Conservation (phyloP, 2,888 invertebrate species). For the Aphodius granarius region DNA sequence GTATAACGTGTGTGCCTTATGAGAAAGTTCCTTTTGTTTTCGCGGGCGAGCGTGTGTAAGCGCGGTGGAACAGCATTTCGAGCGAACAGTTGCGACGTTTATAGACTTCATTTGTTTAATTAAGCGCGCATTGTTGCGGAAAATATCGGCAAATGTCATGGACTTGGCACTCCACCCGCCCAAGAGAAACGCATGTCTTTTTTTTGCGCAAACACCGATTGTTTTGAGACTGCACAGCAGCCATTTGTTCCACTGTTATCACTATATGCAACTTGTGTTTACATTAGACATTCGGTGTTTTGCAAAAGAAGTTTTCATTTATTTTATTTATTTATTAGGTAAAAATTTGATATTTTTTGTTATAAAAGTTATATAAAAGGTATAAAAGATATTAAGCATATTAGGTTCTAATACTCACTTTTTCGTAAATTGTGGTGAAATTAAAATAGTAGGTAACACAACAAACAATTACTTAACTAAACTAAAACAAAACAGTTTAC, state of each 20-base stretch:
- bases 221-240: too few species aligned
- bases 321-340: too few species aligned
- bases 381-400: too few species aligned
- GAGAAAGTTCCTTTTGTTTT: not conserved
- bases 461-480: not conserved
- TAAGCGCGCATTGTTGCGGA: not conserved
- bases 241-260: too few species aligned
- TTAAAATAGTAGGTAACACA: too few species aligned
- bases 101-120: not conserved
- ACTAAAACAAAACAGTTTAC: not conserved
- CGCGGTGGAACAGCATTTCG: not conserved
- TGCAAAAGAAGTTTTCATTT: too few species aligned
- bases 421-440: not conserved
- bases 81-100: not conserved
- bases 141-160: not conserved
- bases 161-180: not conserved
- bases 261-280: too few species aligned
- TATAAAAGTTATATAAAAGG: too few species aligned
- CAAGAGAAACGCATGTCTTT: not conserved
- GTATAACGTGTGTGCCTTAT: not conserved
- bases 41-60: not conserved
- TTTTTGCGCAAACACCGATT: too few species aligned
- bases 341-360: too few species aligned
- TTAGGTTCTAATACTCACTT: not conserved
- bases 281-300: too few species aligned